Percentiles rank a stretch among this genome's conserved stretches.
Conservation (phyloP, 1,140 invertebrate genomes). For the Dermatophagoides farinae region DNA sequence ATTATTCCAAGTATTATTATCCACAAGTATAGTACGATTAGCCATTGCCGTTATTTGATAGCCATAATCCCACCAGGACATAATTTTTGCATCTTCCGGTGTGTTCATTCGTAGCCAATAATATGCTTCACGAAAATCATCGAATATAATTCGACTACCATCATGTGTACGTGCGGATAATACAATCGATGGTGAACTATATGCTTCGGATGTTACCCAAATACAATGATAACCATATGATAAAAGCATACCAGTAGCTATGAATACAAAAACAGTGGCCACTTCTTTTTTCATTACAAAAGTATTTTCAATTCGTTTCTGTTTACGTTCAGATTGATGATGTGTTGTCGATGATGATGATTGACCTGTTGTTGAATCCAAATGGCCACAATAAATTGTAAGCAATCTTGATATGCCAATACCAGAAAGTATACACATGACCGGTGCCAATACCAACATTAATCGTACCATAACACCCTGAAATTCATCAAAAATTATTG, state of each 20-base stretch:
- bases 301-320: constrained; percentile 38
- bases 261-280: constrained; percentile 56
- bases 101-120: constrained; percentile 96
- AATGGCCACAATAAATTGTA: constrained; percentile 70
- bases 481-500: background rate
- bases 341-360: background rate
- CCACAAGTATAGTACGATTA: constrained; percentile 71
- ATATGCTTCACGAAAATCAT: constrained; percentile 88
- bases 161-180: constrained; percentile 81
- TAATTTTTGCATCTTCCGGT: constrained; percentile 70
- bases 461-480: constrained; percentile 94
- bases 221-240: constrained; percentile 90
- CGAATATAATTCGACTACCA: constrained; percentile 83
- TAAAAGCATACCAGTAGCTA: constrained; percentile 63
- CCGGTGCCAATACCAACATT: constrained; percentile 88
- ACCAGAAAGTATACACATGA: constrained; percentile 89
- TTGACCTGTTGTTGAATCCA: constrained; percentile 31
- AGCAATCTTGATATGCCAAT: constrained; percentile 77
- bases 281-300: constrained; percentile 65
- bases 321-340: background rate
- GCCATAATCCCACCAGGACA: constrained; percentile 99
- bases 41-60: constrained; percentile 99
- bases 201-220: constrained; percentile 98
- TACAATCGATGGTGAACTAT: constrained; percentile 91
- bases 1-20: constrained; percentile 99